phyloP scores from a whole-genome alignment of 2,113 vertebrate genomes.

The Montifringilla adamsi region DNA sequence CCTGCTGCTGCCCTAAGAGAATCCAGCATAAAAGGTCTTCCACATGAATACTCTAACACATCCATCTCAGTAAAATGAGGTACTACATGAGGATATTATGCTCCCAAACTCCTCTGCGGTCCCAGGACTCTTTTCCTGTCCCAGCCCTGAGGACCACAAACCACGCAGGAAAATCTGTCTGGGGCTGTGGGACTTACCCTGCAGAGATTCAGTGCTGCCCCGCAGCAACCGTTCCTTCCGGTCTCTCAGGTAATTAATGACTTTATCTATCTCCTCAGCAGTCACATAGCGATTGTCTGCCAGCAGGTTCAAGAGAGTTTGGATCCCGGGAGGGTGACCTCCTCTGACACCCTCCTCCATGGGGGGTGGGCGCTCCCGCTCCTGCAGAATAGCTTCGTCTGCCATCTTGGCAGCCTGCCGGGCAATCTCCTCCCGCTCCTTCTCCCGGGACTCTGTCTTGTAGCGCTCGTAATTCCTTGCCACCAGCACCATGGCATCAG shows the following conservation, averaged over 20 bases:
- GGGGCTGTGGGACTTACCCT: slow-evolving; percentile 75
- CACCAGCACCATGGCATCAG: slow-evolving; percentile 95
- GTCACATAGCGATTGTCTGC: slow-evolving; percentile 87
- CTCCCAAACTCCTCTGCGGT: background rate
- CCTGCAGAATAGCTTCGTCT: slow-evolving; percentile 88
- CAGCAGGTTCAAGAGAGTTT: slow-evolving; percentile 78
- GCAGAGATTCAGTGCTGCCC: slow-evolving; percentile 75
- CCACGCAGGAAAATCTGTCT: background rate
- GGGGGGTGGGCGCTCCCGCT: slow-evolving; percentile 79
- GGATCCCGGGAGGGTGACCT: slow-evolving; percentile 73
- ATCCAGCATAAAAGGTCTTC: background rate
- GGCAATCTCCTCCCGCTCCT: slow-evolving; percentile 92
- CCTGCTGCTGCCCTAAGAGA: background rate
- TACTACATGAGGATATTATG: background rate
- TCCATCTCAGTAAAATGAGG: background rate
- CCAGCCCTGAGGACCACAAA: background rate
- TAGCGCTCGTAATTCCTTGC: slow-evolving; percentile 91
- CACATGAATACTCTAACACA: background rate
- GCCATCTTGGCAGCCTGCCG: slow-evolving; percentile 97
- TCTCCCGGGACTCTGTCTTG: slow-evolving; percentile 90
- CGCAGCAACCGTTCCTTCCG: slow-evolving; percentile 85
- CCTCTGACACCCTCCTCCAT: slow-evolving; percentile 69
- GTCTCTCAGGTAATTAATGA: slow-evolving; percentile 89
- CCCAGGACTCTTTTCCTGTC: background rate
- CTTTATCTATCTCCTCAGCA: slow-evolving; percentile 86